Conservation (phyloP, 2,888 invertebrate genomes). For the Clanis bilineata region DNA sequence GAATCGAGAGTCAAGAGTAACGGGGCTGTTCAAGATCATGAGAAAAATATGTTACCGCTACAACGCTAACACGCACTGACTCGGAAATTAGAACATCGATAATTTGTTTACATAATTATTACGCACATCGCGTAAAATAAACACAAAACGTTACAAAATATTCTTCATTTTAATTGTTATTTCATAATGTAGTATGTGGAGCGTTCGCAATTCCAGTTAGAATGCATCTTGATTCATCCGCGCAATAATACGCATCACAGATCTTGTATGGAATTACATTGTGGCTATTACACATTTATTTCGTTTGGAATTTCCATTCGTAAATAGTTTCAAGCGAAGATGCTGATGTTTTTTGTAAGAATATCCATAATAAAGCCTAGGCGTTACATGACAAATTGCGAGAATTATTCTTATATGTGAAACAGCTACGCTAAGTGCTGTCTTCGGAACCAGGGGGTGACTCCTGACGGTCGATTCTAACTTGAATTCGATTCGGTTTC, state of each 20-base stretch:
- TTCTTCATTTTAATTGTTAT: background rate
- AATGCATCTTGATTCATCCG: background rate
- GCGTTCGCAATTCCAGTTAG: background rate
- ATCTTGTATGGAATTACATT: background rate
- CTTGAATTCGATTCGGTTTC: too few species aligned
- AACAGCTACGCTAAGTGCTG: too few species aligned
- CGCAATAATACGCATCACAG: background rate
- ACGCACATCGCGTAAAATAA: background rate
- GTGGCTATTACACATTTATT: background rate
- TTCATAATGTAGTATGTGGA: background rate
- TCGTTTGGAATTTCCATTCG: background rate
- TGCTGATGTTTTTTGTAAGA: background rate
- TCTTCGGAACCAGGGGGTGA: too few species aligned
- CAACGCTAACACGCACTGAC: background rate
- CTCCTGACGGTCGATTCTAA: too few species aligned
- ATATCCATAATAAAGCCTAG: too few species aligned
- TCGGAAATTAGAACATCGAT: constrained; percentile 4
- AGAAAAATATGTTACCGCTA: constrained; percentile 12
- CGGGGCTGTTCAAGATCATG: constrained; percentile 13
- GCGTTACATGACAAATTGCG: too few species aligned
- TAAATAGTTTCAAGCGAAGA: background rate
- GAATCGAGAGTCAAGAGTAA: too few species aligned
- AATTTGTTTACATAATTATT: background rate
- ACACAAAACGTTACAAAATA: background rate
- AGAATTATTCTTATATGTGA: too few species aligned